These are phyloP conservation scores for Lithophane socia DNA, from an alignment of 2,888 invertebrate genomes.

Conservation along the genomic window DNA sequence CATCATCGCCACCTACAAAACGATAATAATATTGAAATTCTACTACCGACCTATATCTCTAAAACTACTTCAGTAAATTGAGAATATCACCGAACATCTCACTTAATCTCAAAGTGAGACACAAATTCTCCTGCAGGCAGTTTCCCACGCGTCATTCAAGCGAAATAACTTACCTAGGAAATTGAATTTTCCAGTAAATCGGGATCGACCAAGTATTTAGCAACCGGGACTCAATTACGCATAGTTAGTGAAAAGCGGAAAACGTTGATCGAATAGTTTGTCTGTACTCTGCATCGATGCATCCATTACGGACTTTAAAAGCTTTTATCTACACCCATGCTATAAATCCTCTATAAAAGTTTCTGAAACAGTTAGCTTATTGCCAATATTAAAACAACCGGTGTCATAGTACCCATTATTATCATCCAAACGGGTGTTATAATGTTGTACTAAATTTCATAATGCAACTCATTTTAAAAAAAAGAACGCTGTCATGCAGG, in stretches of 20 bases:
- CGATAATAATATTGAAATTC: neutral
- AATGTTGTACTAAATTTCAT: too few relatives aligned
- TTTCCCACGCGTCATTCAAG: conserved; percentile 19
- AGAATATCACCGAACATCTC: neutral
- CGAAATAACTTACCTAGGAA: conserved; percentile 29
- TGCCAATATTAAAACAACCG: too few relatives aligned
- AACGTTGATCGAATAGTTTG: conserved; percentile 41
- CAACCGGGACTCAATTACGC: conserved; percentile 26
- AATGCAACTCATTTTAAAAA: too few relatives aligned
- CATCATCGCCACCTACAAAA: neutral
- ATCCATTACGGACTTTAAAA: conserved; percentile 5
- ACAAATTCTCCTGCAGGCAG: neutral
- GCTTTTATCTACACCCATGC: conserved; percentile 5
- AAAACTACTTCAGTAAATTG: neutral
- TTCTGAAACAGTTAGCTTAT: too few relatives aligned
- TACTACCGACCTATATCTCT: neutral
- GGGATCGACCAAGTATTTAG: conserved; percentile 35
- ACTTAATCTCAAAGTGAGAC: neutral
- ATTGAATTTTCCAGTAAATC: conserved; percentile 45
- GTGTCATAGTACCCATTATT: too few relatives aligned
- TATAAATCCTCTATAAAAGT: too few relatives aligned
- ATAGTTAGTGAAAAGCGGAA: conserved; percentile 39
- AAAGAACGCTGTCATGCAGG: too few relatives aligned
- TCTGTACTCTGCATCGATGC: neutral
- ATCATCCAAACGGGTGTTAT: too few relatives aligned